Evolutionary conservation across 2,888 invertebrate species (phyloP), one percentile per base, ranked within the genome.

Genomic region (Drosophila nigricruria): DNA sequence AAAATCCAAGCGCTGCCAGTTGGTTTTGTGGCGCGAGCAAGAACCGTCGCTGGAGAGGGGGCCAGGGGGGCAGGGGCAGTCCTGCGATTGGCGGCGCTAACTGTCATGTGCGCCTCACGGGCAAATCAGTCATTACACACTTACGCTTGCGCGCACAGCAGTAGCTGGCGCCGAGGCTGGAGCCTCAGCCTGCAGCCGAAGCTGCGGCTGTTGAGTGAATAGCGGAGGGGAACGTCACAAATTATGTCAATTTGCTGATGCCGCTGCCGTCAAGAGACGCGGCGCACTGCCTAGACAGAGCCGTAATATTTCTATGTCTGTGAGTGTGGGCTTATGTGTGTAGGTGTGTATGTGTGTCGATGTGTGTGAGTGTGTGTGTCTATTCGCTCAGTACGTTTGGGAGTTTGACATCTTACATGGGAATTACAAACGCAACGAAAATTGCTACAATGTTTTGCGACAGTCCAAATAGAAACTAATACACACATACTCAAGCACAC

Each of bases 81-180:
- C 42, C 36, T 42, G 45, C 70, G 80, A 77, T 75, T 79, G 79
- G 52, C 78, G 43, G 49, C 58, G 42, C 61, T 56, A 49, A 70
- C 63, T 81, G 72, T 64, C 82, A 66, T 67, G 70, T 58, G 68
- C 60, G 79, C 77, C 89, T 79, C 73, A 74, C 81, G 89, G 87
- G 78, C 81, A 88, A 88, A 88, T 88, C 87, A 88, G 74, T 88
- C 87, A 88, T 88, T 88, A 86, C 87, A 88, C 89, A 78, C 90
- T 88, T 79, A 81, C 76, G 81, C 88, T 77, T 77, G 75, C 73
- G 75, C 77, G 74, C 73, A 75, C 82, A 75, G 62, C 69, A 56
- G 40, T 56, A 43, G 47, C 53, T 25, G 27, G 25, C 16, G 27
- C 12, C 12, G 53, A n/a, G 59, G 68, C 64, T 58, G 65, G 59